Percentiles rank a stretch among this genome's conserved stretches.
phyloP scores from a whole-genome alignment of 2,888 invertebrate genomes.

The Panzeria rudis region DNA sequence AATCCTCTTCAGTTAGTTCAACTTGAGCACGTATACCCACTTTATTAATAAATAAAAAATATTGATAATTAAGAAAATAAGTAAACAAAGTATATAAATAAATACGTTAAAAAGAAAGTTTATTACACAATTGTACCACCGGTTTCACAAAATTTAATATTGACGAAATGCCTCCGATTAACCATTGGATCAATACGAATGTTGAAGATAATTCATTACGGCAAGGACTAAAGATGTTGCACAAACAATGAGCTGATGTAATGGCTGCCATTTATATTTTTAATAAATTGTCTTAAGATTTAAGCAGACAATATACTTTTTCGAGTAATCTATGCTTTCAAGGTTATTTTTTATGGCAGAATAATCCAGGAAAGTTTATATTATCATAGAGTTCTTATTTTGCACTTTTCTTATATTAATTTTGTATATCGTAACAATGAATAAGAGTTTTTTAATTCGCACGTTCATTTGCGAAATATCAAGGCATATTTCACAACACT shows the following conservation, averaged over 20 bases:
- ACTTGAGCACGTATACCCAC: constrained; percentile 80
- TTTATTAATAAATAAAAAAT: constrained; percentile 59
- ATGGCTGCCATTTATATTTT: constrained; percentile 73
- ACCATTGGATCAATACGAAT: constrained; percentile 79
- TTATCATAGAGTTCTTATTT: too few relatives aligned
- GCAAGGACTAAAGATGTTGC: constrained; percentile 81
- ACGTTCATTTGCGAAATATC: too few relatives aligned
- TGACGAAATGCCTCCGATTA: constrained; percentile 79
- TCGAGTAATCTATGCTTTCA: too few relatives aligned
- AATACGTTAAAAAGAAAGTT: background rate
- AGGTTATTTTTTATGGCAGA: too few relatives aligned
- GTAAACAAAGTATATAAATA: background rate
- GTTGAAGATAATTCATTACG: constrained; percentile 80
- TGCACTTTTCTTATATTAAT: too few relatives aligned
- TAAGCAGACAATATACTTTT: background rate
- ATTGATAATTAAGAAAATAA: background rate
- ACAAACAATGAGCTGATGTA: constrained; percentile 78
- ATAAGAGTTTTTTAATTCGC: too few relatives aligned
- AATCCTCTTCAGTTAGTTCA: constrained; percentile 81
- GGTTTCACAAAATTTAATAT: constrained; percentile 79
- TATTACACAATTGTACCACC: constrained; percentile 77
- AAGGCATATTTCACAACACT: too few relatives aligned
- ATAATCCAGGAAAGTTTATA: too few relatives aligned
- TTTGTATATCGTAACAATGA: too few relatives aligned
- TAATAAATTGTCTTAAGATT: background rate